Conservation (phyloP, 2,888 invertebrate species). For the Cybosia mesomella region DNA sequence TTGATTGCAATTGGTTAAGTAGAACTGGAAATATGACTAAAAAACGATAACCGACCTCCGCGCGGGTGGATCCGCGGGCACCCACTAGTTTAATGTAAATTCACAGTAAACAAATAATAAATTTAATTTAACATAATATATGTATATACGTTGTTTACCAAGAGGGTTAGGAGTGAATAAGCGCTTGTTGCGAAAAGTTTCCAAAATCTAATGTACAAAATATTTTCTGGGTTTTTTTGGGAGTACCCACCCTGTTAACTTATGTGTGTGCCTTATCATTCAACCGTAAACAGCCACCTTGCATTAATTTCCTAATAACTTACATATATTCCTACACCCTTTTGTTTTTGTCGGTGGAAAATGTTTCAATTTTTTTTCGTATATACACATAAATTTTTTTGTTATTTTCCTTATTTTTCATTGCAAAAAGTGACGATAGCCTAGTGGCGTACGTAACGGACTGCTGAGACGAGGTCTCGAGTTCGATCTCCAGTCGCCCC, state of each 20-base stretch:
- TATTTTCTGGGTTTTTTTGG: background rate
- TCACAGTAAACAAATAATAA: slow-evolving; percentile 3
- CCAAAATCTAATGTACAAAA: background rate
- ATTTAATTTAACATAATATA: background rate
- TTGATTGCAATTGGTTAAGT: too few species aligned
- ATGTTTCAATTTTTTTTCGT: slow-evolving; percentile 34
- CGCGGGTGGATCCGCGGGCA: too few species aligned
- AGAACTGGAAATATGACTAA: too few species aligned
- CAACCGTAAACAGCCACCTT: slow-evolving; percentile 23
- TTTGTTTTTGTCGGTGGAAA: slow-evolving; percentile 41
- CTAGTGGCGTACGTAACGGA: too few species aligned
- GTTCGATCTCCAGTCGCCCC: too few species aligned
- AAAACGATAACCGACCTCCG: too few species aligned
- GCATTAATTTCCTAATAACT: slow-evolving; percentile 30
- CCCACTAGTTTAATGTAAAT: background rate
- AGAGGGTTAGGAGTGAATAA: slow-evolving; percentile 15
- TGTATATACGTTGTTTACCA: slow-evolving; percentile 3
- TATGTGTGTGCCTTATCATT: background rate
- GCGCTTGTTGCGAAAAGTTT: slow-evolving; percentile 9
- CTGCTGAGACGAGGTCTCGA: too few species aligned
- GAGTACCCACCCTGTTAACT: background rate
- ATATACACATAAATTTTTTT: slow-evolving; percentile 50
- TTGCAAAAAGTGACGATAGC: too few species aligned
- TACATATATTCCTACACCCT: slow-evolving; percentile 29
- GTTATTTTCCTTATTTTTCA: slow-evolving; percentile 30